Evolutionary conservation across 2,888 invertebrate genomes (phyloP), one percentile per base, ranked within the genome.

Genomic region (Cenopis cana): DNA sequence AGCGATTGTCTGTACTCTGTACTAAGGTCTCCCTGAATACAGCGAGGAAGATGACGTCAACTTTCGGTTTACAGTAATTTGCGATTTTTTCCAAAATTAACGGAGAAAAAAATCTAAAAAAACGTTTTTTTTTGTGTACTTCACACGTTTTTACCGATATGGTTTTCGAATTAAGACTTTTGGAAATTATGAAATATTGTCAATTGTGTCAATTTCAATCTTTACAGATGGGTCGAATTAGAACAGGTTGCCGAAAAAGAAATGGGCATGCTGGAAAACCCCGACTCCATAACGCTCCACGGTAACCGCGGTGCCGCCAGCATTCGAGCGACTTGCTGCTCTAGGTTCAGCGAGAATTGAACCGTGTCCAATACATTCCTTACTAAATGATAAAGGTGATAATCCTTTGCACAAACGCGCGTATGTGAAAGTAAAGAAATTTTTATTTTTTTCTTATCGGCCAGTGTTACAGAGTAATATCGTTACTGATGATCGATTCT

Each of bases 231-330:
- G 95, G 87, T 92, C 57, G 94, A 94, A 68, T 79, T 95, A 72
- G 95, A 95, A 76, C 94, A 94, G 77, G 90, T 91, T 69, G 95
- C 95, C 0, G 95, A 95, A 76, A 93, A 92, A 69, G 95, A 95
- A 77, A 84, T 94, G 6, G 93, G 94, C 0, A 87, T 94, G 78
- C 82, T 93, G 20, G 88, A 93, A 36, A 92, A 93, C 61, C 91
- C 93, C 0, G 93, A 93, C 74, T 87, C 90, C 0, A 85, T 94
- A 60, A 91, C 88, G 0, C 79, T 94, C 0, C 89, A 93, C 74
- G 89, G 90, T 0, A 83, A 83, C 93, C 82, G 81, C 85, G 85
- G 83, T 79, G 88, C 89, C 89, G 95, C 81, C 2, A 82, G 81
- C 68, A 75, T 93, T 69, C 81, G 89, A 29, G 76, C 89, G 0